A percentile compares a stretch with the other conserved stretches of the same genome.
Conservation (phyloP, 2,797 vertebrate genomes). For the Gobio occitaniae region DNA sequence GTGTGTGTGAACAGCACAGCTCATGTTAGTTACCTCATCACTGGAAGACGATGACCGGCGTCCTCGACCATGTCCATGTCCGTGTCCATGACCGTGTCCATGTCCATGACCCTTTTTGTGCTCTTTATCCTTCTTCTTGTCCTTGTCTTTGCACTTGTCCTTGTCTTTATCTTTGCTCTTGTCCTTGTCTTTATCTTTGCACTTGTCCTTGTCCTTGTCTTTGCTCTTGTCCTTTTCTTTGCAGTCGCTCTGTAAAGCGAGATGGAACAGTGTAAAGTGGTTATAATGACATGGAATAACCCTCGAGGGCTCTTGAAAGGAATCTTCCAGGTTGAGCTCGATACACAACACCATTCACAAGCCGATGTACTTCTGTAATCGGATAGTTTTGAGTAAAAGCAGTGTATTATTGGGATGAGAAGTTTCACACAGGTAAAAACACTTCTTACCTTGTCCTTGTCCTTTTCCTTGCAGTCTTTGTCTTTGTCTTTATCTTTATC, state of each 20-base stretch:
- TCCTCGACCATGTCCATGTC: not conserved
- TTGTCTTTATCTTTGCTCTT: not conserved
- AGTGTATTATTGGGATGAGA: no score
- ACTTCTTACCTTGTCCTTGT: not conserved
- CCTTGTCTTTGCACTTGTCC: not conserved
- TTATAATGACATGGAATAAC: no score
- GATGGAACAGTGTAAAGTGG: not conserved
- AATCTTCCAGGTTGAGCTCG: not conserved
- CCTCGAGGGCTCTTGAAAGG: not conserved
- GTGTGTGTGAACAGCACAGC: not conserved
- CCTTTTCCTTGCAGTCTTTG: not conserved
- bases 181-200: not conserved
- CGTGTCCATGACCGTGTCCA: fast-evolving
- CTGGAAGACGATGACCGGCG: slow-evolving; percentile 7
- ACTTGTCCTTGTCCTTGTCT: not conserved
- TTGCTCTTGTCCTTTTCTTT: not conserved
- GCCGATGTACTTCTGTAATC: not conserved
- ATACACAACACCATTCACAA: not conserved
- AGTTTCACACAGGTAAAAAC: not conserved
- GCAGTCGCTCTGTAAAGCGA: not conserved
- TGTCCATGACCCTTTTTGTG: slow-evolving; percentile 16
- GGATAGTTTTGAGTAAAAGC: not conserved
- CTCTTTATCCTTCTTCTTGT: slow-evolving; percentile 9
- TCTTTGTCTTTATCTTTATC: slow-evolving; percentile 6
- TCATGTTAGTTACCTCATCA: not conserved